These are phyloP conservation scores for Epizoanthus illoricatus DNA, from an alignment of 92 coral and sea anemone genomes.

Conservation along the genomic window DNA sequence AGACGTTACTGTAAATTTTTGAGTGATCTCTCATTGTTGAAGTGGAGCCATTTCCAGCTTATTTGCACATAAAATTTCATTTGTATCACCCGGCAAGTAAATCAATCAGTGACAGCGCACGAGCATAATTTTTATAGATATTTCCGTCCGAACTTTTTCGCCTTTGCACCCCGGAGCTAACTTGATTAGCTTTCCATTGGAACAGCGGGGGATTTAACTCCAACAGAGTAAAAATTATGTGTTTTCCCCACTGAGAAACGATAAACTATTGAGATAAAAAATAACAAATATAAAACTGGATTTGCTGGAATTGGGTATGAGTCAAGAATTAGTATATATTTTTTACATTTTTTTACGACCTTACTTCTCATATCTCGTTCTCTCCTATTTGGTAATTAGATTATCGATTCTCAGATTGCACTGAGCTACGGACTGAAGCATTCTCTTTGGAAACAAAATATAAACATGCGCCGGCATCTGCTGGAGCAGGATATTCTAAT, in stretches of 20 bases:
- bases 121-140: conserved; percentile 1
- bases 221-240: conserved; percentile 34
- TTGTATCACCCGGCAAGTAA: conserved; percentile 1
- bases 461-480: conserved; percentile 28
- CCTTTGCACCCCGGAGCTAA: conserved; percentile 43
- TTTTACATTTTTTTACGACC: background rate
- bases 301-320: background rate
- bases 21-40: background rate
- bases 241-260: conserved; percentile 24
- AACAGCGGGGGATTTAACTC: conserved; percentile 32
- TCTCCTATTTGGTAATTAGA: background rate
- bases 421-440: background rate
- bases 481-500: conserved; percentile 1
- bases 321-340: background rate
- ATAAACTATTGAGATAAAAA: conserved; percentile 17
- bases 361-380: background rate
- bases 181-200: conserved; percentile 51
- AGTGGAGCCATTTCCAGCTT: conserved; percentile 4
- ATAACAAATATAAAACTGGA: conserved; percentile 8
- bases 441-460: background rate
- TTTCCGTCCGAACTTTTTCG: background rate
- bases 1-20: background rate
- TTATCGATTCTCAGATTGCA: background rate
- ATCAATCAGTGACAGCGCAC: background rate
- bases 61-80: conserved; percentile 3